A percentile compares a stretch with the other conserved stretches of the same genome.
Evolutionary conservation across 1,140 invertebrate genomes (phyloP).

Genomic region (Pseudomyrmex gracilis): DNA sequence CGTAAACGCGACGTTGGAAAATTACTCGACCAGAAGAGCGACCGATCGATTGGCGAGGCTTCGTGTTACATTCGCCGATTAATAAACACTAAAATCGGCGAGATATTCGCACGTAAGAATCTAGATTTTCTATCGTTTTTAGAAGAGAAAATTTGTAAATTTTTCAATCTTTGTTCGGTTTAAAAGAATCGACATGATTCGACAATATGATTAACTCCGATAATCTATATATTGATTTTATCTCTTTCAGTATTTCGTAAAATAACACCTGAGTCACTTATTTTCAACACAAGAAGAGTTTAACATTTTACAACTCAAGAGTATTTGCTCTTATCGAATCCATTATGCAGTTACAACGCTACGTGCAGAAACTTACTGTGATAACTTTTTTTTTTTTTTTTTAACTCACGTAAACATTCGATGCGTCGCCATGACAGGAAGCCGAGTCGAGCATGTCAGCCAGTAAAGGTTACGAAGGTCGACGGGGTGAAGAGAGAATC

Average conservation of each 20-base stretch:
- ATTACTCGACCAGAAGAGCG: neutral
- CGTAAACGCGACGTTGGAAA: constrained; percentile 28
- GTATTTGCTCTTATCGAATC: neutral
- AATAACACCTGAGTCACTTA: constrained; percentile 13
- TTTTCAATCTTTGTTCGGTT: neutral
- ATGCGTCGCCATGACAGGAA: constrained; percentile 75
- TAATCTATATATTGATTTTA: neutral
- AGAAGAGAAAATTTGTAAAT: neutral
- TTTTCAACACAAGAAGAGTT: neutral
- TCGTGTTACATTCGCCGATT: neutral
- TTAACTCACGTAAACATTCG: constrained; percentile 17
- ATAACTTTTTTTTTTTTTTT: neutral
- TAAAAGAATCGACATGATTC: neutral
- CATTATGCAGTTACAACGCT: neutral
- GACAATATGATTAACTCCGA: neutral
- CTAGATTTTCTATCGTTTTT: neutral
- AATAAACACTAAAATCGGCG: neutral
- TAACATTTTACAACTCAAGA: neutral
- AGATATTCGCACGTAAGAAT: neutral
- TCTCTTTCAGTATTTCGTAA: constrained; percentile 9
- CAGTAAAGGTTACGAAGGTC: constrained; percentile 48
- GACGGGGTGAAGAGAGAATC: constrained; percentile 5
- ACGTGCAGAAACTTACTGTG: neutral
- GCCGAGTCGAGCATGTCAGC: constrained; percentile 63
- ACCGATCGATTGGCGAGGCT: neutral